Percentiles rank a stretch among this genome's conserved stretches.
phyloP scores from a whole-genome alignment of 2,113 vertebrate genomes.

The Anhinga anhinga region DNA sequence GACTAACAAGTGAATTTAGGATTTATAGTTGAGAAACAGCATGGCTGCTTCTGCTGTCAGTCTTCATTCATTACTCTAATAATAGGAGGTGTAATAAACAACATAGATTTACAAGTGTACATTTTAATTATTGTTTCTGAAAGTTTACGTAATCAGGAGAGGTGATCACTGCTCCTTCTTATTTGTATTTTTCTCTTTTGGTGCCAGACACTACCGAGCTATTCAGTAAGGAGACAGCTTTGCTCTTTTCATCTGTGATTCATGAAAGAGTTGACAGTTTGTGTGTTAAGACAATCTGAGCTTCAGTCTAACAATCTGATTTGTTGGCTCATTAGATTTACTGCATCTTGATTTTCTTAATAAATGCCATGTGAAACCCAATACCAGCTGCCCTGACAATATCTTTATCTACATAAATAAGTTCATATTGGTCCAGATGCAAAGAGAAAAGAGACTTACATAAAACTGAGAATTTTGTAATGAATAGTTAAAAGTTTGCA shows the following conservation, averaged over 20 bases:
- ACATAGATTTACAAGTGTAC: constrained; percentile 24
- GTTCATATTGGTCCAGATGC: neutral
- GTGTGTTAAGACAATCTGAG: constrained; percentile 54
- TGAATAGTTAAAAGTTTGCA: neutral
- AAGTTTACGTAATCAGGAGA: neutral
- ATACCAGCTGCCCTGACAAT: constrained; percentile 25
- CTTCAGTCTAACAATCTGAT: constrained; percentile 27
- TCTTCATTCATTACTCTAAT: constrained; percentile 27
- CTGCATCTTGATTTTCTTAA: constrained; percentile 52
- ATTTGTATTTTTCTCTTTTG: constrained; percentile 23
- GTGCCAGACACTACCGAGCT: neutral
- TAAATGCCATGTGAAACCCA: constrained; percentile 55
- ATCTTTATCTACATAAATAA: constrained; percentile 20
- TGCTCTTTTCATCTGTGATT: constrained; percentile 58
- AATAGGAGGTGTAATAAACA: constrained; percentile 38
- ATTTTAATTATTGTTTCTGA: constrained; percentile 34
- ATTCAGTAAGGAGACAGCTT: constrained; percentile 37
- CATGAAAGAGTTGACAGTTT: constrained; percentile 47
- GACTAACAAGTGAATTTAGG: constrained; percentile 18
- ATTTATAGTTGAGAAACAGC: constrained; percentile 55
- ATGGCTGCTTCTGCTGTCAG: constrained; percentile 1
- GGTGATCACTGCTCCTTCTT: neutral
- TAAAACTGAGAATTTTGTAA: neutral
- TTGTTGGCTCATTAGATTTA: constrained; percentile 55
- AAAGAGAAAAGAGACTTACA: neutral